Evolutionary conservation across 2,888 invertebrate species (phyloP).

Genomic region (Cryptus armator): DNA sequence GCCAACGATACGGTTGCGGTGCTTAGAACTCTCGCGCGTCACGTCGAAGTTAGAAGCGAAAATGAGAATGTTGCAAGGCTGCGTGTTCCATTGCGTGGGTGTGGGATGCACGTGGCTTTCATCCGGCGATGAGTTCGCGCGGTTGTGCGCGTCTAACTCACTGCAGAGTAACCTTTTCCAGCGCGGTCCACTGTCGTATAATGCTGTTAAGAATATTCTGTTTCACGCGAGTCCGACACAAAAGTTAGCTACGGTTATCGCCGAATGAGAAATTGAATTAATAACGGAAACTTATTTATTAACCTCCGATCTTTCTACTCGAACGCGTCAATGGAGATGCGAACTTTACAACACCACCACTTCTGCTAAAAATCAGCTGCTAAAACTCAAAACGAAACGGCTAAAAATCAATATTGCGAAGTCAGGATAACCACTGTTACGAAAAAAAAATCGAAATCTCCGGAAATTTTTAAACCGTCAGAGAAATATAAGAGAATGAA

Average conservation of each 20-base stretch:
- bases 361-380: too few relatives aligned
- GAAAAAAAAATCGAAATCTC: too few relatives aligned
- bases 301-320: background rate
- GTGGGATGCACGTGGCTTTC: conserved; percentile 2
- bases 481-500: too few relatives aligned
- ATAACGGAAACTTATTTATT: background rate
- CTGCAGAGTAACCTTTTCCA: background rate
- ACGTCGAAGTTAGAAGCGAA: conserved; percentile 2
- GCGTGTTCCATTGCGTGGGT: conserved; percentile 2
- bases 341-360: too few relatives aligned
- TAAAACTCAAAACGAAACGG: too few relatives aligned
- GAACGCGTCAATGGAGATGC: too few relatives aligned
- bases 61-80: background rate
- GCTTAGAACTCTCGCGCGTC: background rate
- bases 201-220: background rate
- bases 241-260: background rate
- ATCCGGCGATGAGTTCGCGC: conserved; percentile 4
- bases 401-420: too few relatives aligned
- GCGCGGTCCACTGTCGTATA: background rate
- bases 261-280: background rate
- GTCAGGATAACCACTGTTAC: too few relatives aligned
- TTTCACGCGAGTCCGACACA: background rate
- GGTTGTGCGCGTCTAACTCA: background rate
- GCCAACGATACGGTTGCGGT: background rate
- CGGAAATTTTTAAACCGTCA: too few relatives aligned